Evolutionary conservation across 1,140 invertebrate genomes (phyloP), one percentile per base, ranked within the genome.

Genomic region (Solenopsis invicta): DNA sequence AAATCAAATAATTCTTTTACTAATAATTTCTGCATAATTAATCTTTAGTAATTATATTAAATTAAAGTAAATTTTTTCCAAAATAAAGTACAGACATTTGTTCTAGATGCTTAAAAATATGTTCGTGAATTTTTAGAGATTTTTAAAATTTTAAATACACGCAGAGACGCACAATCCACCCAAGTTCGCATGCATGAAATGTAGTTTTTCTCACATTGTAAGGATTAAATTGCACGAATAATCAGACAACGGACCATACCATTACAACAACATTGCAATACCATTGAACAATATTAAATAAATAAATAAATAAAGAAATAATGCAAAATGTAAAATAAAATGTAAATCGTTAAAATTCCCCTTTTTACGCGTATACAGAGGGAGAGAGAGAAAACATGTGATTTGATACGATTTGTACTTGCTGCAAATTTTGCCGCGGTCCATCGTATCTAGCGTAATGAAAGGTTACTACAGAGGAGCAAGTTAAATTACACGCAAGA

Each of bases 401-500:
- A n/a, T 13, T 78, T 37, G 13, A 50, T 37, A 12, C 45, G 18
- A 50, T 50, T 24, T 66, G 2, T 78, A 24, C 24, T 12, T 29
- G 13, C 6, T 59, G 16, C 4, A 59, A 71, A 72, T 71, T 54
- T 56, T 21, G 29, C 29, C n/a, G 21, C 2, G 29, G n/a, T 54
- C 50, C 16, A 48, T 29, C 45, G 2, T 45, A 9, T 56, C 3
- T 34, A 29, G 37, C 52, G 9, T 74, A 61, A 50, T 45, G 45
- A 16, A 34, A 21, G 54, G 41, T 59, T 59, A 37, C 54, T 18
- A 61, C 34, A 21, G 52, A 59, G 24, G 66, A 69, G 66, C 21
- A 48, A 82, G 29, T 82, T 59, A 72, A 56, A 62, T 74, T 74
- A 61, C 69, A 61, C 24, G 41, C 41, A 21, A 74, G 72, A 50